Evolutionary conservation across 2,888 invertebrate genomes (phyloP).

Genomic region (Scaptomyza caliginosa): DNA sequence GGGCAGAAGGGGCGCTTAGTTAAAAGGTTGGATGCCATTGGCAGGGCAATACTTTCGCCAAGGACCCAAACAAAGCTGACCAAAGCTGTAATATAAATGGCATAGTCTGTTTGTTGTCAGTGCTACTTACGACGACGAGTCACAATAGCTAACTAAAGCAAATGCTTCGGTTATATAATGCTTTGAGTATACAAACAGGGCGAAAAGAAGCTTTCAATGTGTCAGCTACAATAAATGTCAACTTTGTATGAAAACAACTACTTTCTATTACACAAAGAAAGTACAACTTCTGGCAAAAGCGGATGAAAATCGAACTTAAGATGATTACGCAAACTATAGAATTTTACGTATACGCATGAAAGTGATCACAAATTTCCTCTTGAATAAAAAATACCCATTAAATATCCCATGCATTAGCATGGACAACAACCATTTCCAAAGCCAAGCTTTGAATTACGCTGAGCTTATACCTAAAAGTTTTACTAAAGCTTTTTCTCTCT

Average conservation of each 20-base stretch:
- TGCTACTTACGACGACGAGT: conserved; percentile 17
- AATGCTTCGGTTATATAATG: conserved; percentile 21
- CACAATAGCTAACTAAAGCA: conserved; percentile 22
- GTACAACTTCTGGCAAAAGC: too few species aligned
- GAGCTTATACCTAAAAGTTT: background rate
- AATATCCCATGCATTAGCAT: background rate
- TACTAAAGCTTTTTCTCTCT: background rate
- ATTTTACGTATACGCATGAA: background rate
- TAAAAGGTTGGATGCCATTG: conserved; percentile 14
- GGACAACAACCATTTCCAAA: conserved; percentile 14
- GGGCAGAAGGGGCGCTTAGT: background rate
- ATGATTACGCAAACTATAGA: background rate
- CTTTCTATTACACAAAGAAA: background rate
- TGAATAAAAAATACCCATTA: background rate
- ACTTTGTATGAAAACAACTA: background rate
- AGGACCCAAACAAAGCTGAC: conserved; percentile 46
- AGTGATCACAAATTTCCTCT: background rate
- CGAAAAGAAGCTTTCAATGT: background rate
- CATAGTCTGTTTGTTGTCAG: conserved; percentile 32
- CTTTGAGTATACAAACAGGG: background rate
- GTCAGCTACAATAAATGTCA: background rate
- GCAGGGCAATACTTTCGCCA: conserved; percentile 3
- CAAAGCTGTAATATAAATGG: conserved; percentile 54
- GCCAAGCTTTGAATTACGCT: background rate
- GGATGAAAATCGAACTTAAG: background rate